These are phyloP conservation scores for Lepus townsendii DNA, from an alignment of 2,797 vertebrate species.

Conservation along the genomic window DNA sequence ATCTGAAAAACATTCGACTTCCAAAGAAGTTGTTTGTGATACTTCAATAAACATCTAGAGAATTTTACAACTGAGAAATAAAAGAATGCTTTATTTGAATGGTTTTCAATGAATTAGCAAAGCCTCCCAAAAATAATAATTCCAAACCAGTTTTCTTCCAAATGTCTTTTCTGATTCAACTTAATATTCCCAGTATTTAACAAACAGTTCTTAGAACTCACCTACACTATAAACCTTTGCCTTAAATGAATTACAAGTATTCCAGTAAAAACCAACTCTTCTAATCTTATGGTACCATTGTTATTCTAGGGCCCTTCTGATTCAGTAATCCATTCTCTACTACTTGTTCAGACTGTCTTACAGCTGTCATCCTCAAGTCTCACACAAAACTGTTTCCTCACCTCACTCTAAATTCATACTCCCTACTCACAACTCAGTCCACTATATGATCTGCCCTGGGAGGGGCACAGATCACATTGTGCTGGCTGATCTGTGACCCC, in stretches of 20 bases:
- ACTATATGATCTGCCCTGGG: neutral
- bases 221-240: neutral
- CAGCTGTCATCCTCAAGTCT: neutral
- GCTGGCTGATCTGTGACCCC: neutral
- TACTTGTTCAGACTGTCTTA: neutral
- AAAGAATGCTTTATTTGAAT: slow-evolving; percentile 2
- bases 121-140: neutral
- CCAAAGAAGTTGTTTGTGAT: neutral
- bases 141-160: neutral
- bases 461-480: neutral
- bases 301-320: neutral
- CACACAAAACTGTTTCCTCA: neutral
- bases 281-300: neutral
- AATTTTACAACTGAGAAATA: slow-evolving; percentile 25
- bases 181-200: neutral
- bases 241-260: neutral
- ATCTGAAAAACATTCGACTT: neutral
- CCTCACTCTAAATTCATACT: neutral
- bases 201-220: neutral
- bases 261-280: neutral
- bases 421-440: neutral
- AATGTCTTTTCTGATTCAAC: neutral
- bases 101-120: slow-evolving; percentile 12
- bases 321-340: neutral
- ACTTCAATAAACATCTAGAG: neutral